Conservation (phyloP, 2,888 invertebrate genomes). For the Drosophila rellima region DNA sequence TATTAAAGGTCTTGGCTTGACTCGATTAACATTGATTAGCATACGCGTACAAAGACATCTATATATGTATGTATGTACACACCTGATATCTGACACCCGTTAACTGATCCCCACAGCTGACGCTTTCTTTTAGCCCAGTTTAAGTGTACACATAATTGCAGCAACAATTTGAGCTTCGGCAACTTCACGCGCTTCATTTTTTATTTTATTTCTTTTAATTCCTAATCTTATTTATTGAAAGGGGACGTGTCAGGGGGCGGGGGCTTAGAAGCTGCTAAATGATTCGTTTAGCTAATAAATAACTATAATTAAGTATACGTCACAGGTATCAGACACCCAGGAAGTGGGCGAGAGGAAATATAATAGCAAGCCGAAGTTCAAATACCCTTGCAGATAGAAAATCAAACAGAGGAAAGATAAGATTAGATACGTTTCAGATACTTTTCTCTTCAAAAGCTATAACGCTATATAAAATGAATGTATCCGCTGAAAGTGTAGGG, state of each 20-base stretch:
- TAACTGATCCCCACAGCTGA: constrained; percentile 3
- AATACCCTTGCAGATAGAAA: neutral
- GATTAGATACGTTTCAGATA: too few species aligned
- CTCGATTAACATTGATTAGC: constrained; percentile 56
- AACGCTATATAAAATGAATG: neutral
- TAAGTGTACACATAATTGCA: neutral
- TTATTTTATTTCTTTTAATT: neutral
- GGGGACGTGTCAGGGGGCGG: constrained; percentile 20
- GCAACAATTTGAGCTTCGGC: neutral
- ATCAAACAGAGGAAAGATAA: neutral
- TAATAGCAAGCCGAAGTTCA: neutral
- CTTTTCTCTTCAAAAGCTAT: too few species aligned
- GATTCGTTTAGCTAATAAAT: constrained; percentile 5
- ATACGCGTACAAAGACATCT: constrained; percentile 22
- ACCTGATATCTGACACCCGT: constrained; percentile 3
- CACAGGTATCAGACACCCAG: constrained; percentile 2
- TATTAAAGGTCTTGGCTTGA: constrained; percentile 32
- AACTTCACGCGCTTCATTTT: constrained; percentile 16
- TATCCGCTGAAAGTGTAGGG: neutral
- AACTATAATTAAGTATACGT: constrained; percentile 18
- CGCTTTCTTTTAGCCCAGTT: constrained; percentile 19
- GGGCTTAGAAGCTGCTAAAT: constrained; percentile 28
- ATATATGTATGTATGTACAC: neutral
- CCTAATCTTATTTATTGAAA: neutral
- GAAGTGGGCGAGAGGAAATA: constrained; percentile 7